Conservation (phyloP, 2,113 vertebrate genomes). For the Chaetodon trifascialis region DNA sequence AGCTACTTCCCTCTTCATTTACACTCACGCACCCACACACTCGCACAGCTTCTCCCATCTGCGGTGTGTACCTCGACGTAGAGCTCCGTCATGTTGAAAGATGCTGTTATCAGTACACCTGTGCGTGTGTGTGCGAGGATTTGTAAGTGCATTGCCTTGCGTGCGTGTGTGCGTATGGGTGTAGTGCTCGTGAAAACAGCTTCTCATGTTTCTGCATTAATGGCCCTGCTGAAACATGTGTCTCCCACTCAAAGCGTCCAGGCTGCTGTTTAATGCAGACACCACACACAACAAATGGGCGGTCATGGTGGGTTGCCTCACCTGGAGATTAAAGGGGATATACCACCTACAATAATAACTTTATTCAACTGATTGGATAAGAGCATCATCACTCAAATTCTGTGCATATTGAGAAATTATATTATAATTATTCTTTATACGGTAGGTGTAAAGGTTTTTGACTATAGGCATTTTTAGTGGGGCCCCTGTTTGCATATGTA, state of each 20-base stretch:
- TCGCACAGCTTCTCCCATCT: neutral
- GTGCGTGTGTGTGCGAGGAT: conserved; percentile 20
- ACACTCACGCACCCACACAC: conserved; percentile 5
- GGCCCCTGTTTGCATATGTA: neutral
- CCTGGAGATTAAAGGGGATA: neutral
- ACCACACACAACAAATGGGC: neutral
- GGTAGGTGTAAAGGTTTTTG: neutral
- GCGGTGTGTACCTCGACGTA: conserved; percentile 10
- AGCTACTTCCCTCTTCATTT: conserved; percentile 27
- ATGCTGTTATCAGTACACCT: conserved; percentile 70
- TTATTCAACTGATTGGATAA: neutral
- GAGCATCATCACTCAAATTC: neutral
- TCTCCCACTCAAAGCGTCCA: conserved; percentile 45
- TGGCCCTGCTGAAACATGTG: conserved; percentile 53
- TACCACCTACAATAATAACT: neutral
- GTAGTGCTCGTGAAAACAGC: conserved; percentile 44
- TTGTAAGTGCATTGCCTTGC: conserved; percentile 11
- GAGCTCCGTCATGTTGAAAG: conserved; percentile 51
- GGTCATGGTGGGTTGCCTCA: neutral
- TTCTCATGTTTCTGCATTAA: conserved; percentile 66
- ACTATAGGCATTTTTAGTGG: neutral
- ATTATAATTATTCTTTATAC: neutral
- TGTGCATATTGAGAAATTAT: neutral
- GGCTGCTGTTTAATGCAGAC: conserved; percentile 30
- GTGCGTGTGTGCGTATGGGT: neutral